phyloP scores from a whole-genome alignment of 2,113 vertebrate species.

The Nothobranchius kuhntae region DNA sequence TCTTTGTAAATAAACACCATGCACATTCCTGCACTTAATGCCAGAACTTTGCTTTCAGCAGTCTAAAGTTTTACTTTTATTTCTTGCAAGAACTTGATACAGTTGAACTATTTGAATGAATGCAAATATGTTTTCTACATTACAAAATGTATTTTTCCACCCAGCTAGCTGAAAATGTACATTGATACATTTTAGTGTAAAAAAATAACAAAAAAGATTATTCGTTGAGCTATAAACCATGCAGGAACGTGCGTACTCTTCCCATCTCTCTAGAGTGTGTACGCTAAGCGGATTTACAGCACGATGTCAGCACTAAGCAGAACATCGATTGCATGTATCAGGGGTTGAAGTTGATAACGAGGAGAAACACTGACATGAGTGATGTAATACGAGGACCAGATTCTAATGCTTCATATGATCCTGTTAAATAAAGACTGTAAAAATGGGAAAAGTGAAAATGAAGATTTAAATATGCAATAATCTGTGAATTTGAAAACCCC shows the following conservation, averaged over 20 bases:
- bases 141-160: conserved; percentile 20
- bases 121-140: conserved; percentile 32
- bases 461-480: conserved; percentile 18
- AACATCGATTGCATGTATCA: conserved; percentile 65
- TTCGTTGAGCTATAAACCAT: conserved; percentile 9
- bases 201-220: conserved; percentile 37
- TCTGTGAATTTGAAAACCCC: conserved; percentile 3
- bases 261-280: conserved; percentile 29
- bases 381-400: conserved; percentile 36
- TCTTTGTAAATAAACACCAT: not conserved
- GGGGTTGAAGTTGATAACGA: conserved; percentile 48
- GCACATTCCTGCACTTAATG: not conserved
- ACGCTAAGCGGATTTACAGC: conserved; percentile 67
- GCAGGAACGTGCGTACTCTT: conserved; percentile 11
- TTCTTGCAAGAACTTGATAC: not conserved
- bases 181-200: conserved; percentile 41
- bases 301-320: conserved; percentile 62
- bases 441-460: not conserved
- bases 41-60: not conserved
- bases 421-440: not conserved
- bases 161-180: conserved; percentile 31
- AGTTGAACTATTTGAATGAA: conserved; percentile 14
- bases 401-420: conserved; percentile 43
- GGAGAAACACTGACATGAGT: conserved; percentile 52
- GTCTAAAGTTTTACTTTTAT: not conserved